These are phyloP conservation scores for Drosophila kohkoa DNA, from an alignment of 1,140 invertebrate species.

Conservation along the genomic window DNA sequence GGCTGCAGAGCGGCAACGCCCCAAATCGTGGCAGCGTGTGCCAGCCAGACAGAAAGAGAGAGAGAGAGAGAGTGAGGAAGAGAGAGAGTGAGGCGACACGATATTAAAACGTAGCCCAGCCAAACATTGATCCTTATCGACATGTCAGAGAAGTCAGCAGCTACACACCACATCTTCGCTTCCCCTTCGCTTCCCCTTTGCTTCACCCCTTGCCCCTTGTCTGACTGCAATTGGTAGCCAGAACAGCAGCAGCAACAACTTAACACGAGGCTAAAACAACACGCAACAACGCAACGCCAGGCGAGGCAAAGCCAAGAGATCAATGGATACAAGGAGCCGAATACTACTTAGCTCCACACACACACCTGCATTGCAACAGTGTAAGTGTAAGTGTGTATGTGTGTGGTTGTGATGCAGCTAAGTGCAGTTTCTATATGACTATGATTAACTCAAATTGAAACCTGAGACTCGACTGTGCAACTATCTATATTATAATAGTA, in stretches of 20 bases:
- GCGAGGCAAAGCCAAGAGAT: constrained; percentile 21
- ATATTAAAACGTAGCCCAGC: constrained; percentile 76
- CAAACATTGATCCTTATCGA: constrained; percentile 82
- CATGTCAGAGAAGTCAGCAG: constrained; percentile 50
- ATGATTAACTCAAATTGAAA: constrained; percentile 1
- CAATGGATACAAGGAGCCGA: constrained; percentile 4
- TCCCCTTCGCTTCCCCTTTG: not conserved
- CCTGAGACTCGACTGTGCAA: not conserved
- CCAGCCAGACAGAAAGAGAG: constrained; percentile 18
- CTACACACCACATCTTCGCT: constrained; percentile 13
- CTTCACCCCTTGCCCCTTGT: constrained; percentile 18
- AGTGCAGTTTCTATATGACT: not conserved
- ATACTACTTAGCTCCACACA: not conserved
- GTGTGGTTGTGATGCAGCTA: not conserved
- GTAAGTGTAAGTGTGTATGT: not conserved
- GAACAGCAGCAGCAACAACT: constrained; percentile 74
- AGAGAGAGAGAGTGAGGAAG: constrained; percentile 4
- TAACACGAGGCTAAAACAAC: constrained; percentile 66
- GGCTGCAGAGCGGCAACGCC: constrained; percentile 55
- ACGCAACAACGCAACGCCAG: constrained; percentile 37
- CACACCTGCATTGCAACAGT: not conserved
- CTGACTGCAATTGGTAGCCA: constrained; percentile 66
- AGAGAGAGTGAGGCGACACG: constrained; percentile 12
- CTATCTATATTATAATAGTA: not conserved
- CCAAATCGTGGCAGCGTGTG: constrained; percentile 71